phyloP scores from a whole-genome alignment of 2,113 vertebrate genomes.

The Anser brachyrhynchus region DNA sequence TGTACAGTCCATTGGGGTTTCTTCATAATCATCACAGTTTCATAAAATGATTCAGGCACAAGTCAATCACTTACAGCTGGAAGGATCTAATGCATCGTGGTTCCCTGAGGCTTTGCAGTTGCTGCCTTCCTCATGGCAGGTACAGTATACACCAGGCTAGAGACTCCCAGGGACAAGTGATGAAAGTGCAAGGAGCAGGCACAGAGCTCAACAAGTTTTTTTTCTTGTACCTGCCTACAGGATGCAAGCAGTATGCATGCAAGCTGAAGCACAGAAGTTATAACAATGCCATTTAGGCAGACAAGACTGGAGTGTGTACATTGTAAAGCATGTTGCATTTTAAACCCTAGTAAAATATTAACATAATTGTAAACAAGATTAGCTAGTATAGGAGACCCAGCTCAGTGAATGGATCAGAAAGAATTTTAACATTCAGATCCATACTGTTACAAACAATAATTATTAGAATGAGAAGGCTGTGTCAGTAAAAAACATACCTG shows the following conservation, averaged over 20 bases:
- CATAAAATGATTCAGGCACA: not conserved
- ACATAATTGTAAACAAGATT: not conserved
- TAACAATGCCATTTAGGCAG: not conserved
- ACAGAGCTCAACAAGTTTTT: not conserved
- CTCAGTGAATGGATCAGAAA: not conserved
- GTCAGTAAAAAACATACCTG: not conserved
- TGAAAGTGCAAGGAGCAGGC: not conserved
- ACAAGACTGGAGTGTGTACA: not conserved
- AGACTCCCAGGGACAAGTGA: not conserved
- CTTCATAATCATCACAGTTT: not conserved
- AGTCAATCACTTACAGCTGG: not conserved
- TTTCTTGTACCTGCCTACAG: not conserved
- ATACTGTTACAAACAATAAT: not conserved
- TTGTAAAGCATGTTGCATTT: not conserved
- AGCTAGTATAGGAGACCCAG: not conserved
- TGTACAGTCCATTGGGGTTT: not conserved
- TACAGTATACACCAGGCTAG: not conserved
- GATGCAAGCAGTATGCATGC: not conserved
- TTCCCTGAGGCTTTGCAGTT: not conserved
- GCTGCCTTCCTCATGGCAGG: not conserved
- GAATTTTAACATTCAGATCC: not conserved
- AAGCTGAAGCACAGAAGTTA: not conserved
- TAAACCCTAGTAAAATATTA: constrained; percentile 43
- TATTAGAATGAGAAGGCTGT: not conserved
- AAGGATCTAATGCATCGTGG: accelerated